These are phyloP conservation scores for Eulacestoma nigropectus DNA, from an alignment of 2,113 vertebrate genomes.

Conservation along the genomic window DNA sequence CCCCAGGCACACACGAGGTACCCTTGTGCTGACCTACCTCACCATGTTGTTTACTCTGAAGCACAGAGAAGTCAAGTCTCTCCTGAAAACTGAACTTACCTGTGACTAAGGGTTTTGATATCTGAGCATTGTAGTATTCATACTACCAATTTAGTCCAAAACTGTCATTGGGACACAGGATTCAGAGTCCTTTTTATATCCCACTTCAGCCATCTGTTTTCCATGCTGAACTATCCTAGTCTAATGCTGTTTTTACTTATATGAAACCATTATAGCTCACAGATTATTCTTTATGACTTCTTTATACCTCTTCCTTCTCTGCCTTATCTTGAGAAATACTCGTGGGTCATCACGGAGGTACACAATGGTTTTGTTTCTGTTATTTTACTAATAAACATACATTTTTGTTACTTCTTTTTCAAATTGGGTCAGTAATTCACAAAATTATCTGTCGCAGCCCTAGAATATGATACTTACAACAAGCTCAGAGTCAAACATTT, in stretches of 20 bases:
- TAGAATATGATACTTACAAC: not conserved
- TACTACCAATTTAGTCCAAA: not conserved
- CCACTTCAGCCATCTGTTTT: not conserved
- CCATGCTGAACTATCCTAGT: not conserved
- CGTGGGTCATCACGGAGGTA: not conserved
- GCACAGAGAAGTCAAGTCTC: not conserved
- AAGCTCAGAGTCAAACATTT: not conserved
- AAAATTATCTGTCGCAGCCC: not conserved
- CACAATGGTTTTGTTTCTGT: not conserved
- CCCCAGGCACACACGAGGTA: rapidly evolving
- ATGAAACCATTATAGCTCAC: not conserved
- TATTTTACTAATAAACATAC: not conserved
- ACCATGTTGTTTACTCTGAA: rapidly evolving
- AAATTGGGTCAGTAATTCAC: not conserved
- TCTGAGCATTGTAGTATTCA: not conserved
- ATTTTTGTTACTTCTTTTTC: not conserved
- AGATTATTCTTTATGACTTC: not conserved
- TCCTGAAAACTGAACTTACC: not conserved
- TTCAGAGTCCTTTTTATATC: not conserved
- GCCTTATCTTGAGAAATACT: not conserved
- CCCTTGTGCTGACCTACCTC: not conserved
- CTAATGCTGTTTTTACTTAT: not conserved
- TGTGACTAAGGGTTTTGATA: not conserved
- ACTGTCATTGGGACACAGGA: not conserved
- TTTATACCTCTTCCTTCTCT: not conserved